Evolutionary conservation across 2,113 vertebrate genomes (phyloP).

Genomic region (Isurus oxyrinchus): DNA sequence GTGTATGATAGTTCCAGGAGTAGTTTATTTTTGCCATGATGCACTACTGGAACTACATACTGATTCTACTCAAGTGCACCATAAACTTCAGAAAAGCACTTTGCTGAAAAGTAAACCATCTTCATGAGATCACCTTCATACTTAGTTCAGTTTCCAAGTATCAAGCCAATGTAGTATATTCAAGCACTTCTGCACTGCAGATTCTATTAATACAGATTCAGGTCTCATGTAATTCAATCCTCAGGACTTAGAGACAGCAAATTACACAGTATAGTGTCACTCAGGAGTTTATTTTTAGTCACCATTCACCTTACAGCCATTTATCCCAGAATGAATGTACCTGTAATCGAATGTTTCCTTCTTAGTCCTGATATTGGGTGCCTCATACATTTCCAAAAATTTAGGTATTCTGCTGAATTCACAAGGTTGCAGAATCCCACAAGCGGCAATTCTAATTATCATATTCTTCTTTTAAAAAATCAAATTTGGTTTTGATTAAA

Average conservation of each 20-base stretch:
- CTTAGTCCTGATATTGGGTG: background rate
- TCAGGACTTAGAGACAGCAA: background rate
- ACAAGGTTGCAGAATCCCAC: background rate
- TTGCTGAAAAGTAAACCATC: background rate
- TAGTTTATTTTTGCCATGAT: background rate
- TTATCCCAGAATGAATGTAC: background rate
- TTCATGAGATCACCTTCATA: background rate
- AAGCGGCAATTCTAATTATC: background rate
- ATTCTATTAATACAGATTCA: background rate
- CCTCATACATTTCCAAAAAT: background rate
- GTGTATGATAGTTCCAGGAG: background rate
- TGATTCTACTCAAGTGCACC: background rate
- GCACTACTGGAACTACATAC: background rate
- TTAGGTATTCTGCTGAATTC: background rate
- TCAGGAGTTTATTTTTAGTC: background rate
- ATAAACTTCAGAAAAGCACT: background rate
- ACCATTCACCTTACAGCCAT: background rate
- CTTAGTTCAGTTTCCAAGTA: background rate
- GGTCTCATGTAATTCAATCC: background rate
- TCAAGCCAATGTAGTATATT: background rate
- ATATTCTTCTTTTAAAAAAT: background rate
- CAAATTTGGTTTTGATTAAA: background rate
- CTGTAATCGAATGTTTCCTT: background rate
- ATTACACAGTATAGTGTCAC: background rate
- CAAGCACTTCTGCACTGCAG: background rate